A percentile compares a stretch with the other conserved stretches of the same genome.
Conservation (phyloP, 2,888 invertebrate species). For the Acrobasis repandana region DNA sequence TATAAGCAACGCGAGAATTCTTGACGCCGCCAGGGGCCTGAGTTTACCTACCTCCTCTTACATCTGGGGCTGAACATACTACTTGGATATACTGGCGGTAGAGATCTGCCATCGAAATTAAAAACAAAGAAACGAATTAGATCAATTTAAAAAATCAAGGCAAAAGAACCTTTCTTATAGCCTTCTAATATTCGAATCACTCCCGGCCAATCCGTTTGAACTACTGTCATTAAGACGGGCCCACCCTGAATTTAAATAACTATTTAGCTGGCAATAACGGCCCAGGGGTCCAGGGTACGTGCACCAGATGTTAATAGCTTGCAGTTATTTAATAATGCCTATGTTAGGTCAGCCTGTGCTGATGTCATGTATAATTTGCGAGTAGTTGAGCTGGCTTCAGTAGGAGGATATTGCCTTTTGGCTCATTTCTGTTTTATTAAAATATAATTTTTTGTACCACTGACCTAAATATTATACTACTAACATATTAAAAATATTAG, state of each 20-base stretch:
- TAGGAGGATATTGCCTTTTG: conserved; percentile 17
- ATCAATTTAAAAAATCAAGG: not conserved
- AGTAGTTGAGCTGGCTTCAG: conserved; percentile 2
- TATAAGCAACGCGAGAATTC: too few species aligned
- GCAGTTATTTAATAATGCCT: conserved; percentile 62
- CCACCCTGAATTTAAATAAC: conserved; percentile 67
- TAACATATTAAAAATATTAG: too few species aligned
- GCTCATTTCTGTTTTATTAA: not conserved
- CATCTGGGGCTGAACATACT: too few species aligned
- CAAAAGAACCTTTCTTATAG: conserved; percentile 4
- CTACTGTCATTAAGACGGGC: conserved; percentile 48
- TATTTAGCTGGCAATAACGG: conserved; percentile 64
- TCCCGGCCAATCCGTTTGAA: conserved; percentile 37
- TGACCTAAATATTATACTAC: too few species aligned
- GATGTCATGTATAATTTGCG: conserved; percentile 14
- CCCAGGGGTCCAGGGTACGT: conserved; percentile 49
- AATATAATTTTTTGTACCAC: not conserved
- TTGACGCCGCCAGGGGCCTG: too few species aligned
- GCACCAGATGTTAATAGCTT: conserved; percentile 68
- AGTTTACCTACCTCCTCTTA: too few species aligned
- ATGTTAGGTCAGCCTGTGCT: conserved; percentile 20
- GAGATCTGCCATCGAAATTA: not conserved
- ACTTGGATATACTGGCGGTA: too few species aligned
- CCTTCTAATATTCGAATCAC: conserved; percentile 32
- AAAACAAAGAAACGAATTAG: not conserved